These are phyloP conservation scores for Lipophrys pholis DNA, from an alignment of 2,113 vertebrate species.

Conservation along the genomic window DNA sequence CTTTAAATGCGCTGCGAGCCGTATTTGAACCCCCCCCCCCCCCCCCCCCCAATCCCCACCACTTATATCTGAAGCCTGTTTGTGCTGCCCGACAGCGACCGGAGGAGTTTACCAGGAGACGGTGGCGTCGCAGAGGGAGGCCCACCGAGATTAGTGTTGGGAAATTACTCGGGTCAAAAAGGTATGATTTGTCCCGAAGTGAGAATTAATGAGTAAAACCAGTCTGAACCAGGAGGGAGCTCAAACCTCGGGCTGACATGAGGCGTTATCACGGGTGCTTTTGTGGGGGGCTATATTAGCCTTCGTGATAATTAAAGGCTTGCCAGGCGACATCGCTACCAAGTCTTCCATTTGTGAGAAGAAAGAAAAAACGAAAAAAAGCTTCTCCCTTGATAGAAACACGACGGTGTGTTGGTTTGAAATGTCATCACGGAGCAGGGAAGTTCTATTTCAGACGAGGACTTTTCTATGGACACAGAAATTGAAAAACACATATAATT, in stretches of 20 bases:
- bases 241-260: not conserved
- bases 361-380: not conserved
- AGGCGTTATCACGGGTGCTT: not conserved
- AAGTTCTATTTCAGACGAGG: no score
- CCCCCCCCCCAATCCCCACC: no score
- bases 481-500: no score
- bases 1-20: constrained; percentile 41
- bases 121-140: constrained; percentile 15
- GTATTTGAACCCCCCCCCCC: constrained; percentile 55
- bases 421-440: no score
- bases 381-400: not conserved
- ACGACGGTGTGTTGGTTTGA: not conserved
- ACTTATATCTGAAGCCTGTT: constrained; percentile 30
- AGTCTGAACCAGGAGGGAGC: constrained; percentile 14
- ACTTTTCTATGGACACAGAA: no score
- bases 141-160: not conserved
- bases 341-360: not conserved
- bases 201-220: constrained; percentile 26
- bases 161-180: constrained; percentile 16
- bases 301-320: constrained; percentile 1
- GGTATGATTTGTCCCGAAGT: constrained; percentile 17
- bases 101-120: constrained; percentile 11
- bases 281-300: not conserved
- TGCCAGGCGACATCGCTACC: not conserved
- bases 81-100: constrained; percentile 24